Evolutionary conservation across 2,797 vertebrate species (phyloP), one percentile per base, ranked within the genome.

Genomic region (Anabas testudineus): DNA sequence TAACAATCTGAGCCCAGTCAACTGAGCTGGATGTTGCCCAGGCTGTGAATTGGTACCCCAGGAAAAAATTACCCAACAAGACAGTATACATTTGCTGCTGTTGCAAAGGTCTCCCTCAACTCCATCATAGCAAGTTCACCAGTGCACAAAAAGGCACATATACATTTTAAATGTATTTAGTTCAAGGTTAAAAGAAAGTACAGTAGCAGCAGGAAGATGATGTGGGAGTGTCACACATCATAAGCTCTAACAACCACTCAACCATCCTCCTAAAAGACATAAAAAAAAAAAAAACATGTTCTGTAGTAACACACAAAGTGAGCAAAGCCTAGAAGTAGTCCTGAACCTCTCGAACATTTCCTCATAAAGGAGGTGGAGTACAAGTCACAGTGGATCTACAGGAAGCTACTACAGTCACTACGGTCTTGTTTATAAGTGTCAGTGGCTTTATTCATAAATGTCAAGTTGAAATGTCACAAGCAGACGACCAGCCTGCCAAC

Each of bases 1-100:
- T 62, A 71, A 77, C 74, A 80, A 78, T 81, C 82, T 80, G 71
- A 75, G 71, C 74, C 72, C 72, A 59, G 62, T 82, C 67, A 66
- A 86, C 75, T 74, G 67, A 56, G 72, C 36, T 88, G 82, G 87
- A 69, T 73, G 22, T 7, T 56, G 82, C 72, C 78, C 73, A 84
- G 80, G 51, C 71, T 63, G 70, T 62, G 60, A 80, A 47, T 58
- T 83, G 74, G 80, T 83, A 67, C 56, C 67, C 61, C 36, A 55
- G 76, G 76, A 85, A 88, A 75, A 73, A 73, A 82, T 74, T 58
- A 67, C 52, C 47, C 57, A 53, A 43, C 32, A 71, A 58, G 72
- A 57, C 59, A 66, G 26, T 56, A 52, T 52, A 71, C 48, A 67
- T 7, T 57, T 53, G 49, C 46, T 68, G 56, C 19, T 42, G 53